Conservation (phyloP, 2,888 invertebrate genomes). For the Erannis defoliaria region DNA sequence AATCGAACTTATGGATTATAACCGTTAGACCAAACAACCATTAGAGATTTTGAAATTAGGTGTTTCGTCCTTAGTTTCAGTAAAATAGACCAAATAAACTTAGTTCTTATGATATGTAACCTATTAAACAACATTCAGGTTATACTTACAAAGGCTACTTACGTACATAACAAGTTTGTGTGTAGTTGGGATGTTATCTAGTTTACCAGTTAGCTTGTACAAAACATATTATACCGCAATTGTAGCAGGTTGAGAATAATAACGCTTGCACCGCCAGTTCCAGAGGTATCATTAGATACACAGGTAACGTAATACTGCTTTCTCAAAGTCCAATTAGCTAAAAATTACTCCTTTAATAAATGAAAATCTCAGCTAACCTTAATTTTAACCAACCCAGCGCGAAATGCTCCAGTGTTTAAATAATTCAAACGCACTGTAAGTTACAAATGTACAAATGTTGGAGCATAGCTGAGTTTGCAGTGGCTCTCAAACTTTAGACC, state of each 20-base stretch:
- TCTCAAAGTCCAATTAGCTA: constrained; percentile 59
- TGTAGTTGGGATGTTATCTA: no score
- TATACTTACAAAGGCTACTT: no score
- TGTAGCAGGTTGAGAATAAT: background rate
- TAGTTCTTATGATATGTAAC: no score
- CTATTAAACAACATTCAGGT: no score
- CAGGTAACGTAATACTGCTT: constrained; percentile 25
- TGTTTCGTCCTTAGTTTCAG: no score
- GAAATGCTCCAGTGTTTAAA: constrained; percentile 56
- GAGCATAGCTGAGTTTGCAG: constrained; percentile 22
- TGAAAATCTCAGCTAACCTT: constrained; percentile 60
- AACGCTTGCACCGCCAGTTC: background rate
- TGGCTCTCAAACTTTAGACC: constrained; percentile 46
- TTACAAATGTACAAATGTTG: constrained; percentile 46
- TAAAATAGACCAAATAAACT: no score
- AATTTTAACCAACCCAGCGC: constrained; percentile 59
- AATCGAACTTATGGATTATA: no score
- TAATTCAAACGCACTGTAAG: constrained; percentile 58
- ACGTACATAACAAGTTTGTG: no score
- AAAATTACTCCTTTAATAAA: constrained; percentile 69
- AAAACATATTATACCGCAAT: background rate
- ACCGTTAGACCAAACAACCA: no score
- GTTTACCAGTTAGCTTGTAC: background rate
- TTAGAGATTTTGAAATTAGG: no score
- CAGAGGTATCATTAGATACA: constrained; percentile 2